Base-by-base conservation (phyloP, 2,797 vertebrate species). In the Taenioides sp. region DNA sequence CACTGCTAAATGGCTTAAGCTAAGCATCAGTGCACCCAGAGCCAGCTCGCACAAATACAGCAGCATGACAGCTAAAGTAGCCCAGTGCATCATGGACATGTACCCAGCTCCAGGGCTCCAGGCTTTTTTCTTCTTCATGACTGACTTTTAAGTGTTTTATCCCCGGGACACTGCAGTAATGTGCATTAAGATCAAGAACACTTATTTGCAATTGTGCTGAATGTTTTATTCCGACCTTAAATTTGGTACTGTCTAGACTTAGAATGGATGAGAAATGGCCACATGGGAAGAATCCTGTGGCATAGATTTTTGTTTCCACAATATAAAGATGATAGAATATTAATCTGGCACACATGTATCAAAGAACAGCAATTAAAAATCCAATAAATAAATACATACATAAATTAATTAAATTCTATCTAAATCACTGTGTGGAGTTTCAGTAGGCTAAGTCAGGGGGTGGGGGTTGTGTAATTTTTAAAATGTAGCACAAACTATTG, bases 81-180 rank as follows among this genome's bases (percentile, higher is more conserved):
- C 92, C 84, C 90, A 92, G 86, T 91, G 90, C 88, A 93, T 92
- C 89, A 84, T 73, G 80, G 87, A 88, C 92, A 89, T 88, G 88
- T 92, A 92, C 91, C 84, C 85, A 82, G 91, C 90, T 82, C 81
- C 79, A 90, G 83, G 81, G 91, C 88, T 87, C 47, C 82, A 83
- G 80, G 93, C 92, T 90, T 86, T 89, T 87, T 69, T 89, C 87
- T 89, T 91, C 88, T 82, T 91, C 88, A 92, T 93, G 93, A 93
- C 93, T 95, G 94, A 93, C 88, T 95, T 90, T 89, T 95, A 96
- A 96, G 93, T 94, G 90, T 93, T 94, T 94, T 89, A 92, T 94
- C 93, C 89, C 85, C 88, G 92, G 95, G 95, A 94, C 94, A 94
- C 90, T 84, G 92, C 89, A 74, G 86, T 92, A 92, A 94, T 94